Base-by-base conservation (phyloP, 2,888 invertebrate species). In the Drosophila suboccidentalis region DNA sequence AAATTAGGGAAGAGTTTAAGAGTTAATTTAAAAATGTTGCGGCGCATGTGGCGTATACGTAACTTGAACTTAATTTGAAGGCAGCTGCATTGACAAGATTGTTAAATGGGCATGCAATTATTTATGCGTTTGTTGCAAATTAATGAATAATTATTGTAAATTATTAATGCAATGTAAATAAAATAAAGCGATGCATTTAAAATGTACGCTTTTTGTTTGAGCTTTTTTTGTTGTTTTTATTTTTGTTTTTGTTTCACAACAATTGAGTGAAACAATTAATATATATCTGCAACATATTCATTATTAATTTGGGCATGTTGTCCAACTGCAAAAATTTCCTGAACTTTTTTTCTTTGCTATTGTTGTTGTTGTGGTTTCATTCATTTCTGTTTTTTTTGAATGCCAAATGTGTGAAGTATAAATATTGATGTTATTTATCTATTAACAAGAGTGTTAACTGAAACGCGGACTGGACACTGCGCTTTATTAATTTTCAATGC, bases 381-480 rank as follows among this genome's bases (percentile, higher is more conserved):
- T 9, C 46, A 38, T 54, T 57, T 54, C 49, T 58, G 47, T 73
- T 85, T 67, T 85, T 67, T 80, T 87, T 74, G 66, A 70, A 66
- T 75, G 54, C 54, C 49, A 65, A 80, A 80, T 72, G 78, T 72
- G 83, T 75, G 77, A 72, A 70, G 49, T 49, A 68, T 58, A 74
- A 85, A 82, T 83, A 80, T 86, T 75, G 53, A 70, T 65, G 63
- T 22, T 71, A 63, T 75, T 86, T 83, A 74, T 69, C 69, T 77
- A 80, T 80, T 71, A 79, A 85, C 73, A 71, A 67, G 67, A 64
- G 41, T 38, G 38, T 65, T 43, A 62, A 70, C 53, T 61, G 58
- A 46, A 47, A 55, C n/a, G 38, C 8, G 38, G 32, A 64, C 64
- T 53, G 39, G 51, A 19, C 67, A 47, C 43, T 54, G 55, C 34